Base-by-base conservation (phyloP, 2,888 invertebrate genomes). In the Apotomis capreana region DNA sequence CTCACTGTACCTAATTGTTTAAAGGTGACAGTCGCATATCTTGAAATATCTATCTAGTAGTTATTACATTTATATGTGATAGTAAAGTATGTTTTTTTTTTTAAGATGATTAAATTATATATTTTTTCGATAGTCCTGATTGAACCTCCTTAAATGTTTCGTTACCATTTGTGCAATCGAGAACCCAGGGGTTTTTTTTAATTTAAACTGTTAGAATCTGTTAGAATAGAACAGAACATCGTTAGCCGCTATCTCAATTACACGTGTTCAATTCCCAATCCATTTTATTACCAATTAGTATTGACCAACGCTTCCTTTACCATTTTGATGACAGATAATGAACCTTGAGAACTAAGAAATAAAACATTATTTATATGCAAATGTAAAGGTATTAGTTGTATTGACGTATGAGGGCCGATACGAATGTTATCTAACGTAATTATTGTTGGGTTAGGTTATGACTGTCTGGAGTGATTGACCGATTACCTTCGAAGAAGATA, bases 341-440 rank as follows among this genome's bases (percentile, higher is more conserved):
- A 46, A 63, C 63, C 58, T 72, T 72, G 12, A 8, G 0, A 0
- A 5, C 2, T 2, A 40, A 10, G 12, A 3, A 6, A 68, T 54
- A 68, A 3, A 44, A 13, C 58, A 12, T 37, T 13, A 15, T 10
- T 5, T 5, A 44, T 54, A 55, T 60, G 54, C 1, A 40, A 3
- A 13, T 37, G 13, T 15, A 6, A n/a, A 15, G 57, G 37, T 36
- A 26, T 10, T 9, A n/a, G 40, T 46, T 65, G n/a, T 61, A 61
- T 52, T 57, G 58, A 52, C 70, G 64, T 44, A 67, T 67, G 67
- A 55, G 59, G 44, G 49, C 51, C 62, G 46, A 58, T 58, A 52
- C 52, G 61, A 52, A 68, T 54, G 72, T 68, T 72, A 72, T 72
- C 72, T 68, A 68, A 68, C 63, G 62, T 72, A 72, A 72, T 72